A percentile compares a stretch with the other conserved stretches of the same genome.
These are phyloP conservation scores for Ctenosaura bakeri DNA, from an alignment of 2,797 vertebrate genomes.

Conservation along the genomic window DNA sequence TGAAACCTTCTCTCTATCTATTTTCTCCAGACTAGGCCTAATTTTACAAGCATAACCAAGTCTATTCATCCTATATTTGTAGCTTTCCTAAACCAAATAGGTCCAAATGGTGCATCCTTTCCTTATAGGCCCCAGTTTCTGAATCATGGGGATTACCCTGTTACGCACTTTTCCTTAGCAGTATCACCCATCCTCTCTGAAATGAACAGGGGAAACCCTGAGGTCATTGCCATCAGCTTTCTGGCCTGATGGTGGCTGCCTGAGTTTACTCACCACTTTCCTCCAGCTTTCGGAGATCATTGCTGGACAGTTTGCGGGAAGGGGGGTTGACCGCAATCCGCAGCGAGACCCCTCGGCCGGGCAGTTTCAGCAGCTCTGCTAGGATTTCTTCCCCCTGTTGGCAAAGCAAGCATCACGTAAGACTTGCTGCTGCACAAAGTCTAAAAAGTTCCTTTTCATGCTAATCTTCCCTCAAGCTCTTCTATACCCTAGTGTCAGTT, in stretches of 20 bases:
- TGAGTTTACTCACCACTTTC: conserved; percentile 72
- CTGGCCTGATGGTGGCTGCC: too few relatives aligned
- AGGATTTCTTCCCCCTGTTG: conserved; percentile 87
- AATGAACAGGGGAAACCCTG: neutral
- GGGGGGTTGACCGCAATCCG: conserved; percentile 87
- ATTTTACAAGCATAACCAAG: neutral
- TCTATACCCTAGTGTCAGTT: neutral
- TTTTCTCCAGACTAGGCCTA: neutral
- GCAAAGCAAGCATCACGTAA: too few relatives aligned
- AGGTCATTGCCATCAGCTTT: too few relatives aligned
- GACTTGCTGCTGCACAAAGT: neutral
- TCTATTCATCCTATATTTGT: neutral
- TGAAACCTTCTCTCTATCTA: too few relatives aligned
- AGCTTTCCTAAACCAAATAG: neutral
- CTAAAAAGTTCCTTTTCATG: neutral
- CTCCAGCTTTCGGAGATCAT: conserved; percentile 77
- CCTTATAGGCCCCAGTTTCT: neutral
- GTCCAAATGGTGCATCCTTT: neutral
- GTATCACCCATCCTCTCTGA: neutral
- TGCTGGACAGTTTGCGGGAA: conserved; percentile 20
- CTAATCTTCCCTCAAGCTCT: neutral
- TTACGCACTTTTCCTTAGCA: neutral
- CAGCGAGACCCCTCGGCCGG: conserved; percentile 79
- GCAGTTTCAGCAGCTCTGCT: conserved; percentile 78
- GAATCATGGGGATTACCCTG: too few relatives aligned